Base-by-base conservation (phyloP, 92 coral and sea anemone species). In the Anthopleura xanthogrammica region DNA sequence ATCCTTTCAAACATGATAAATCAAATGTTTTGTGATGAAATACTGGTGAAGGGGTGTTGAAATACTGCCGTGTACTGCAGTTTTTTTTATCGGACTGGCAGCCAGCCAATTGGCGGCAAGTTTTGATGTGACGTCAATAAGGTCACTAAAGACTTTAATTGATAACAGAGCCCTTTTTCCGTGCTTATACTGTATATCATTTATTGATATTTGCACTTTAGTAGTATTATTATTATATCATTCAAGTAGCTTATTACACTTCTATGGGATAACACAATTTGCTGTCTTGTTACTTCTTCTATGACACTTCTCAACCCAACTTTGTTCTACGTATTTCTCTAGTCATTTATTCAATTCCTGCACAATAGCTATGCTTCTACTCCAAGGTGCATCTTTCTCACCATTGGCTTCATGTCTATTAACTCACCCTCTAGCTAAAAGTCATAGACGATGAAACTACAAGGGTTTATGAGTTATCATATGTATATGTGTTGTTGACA, bases 61-160 rank as follows among this genome's bases (percentile, higher is more conserved):
- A 46, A 46, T 5, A 46, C 7, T 5, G 22, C 10, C 1, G 17
- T 10, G 29, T 62, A 14, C 22, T 60, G 22, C 12, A 14, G 65
- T 4, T 60, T 11, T 60, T 14, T 62, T 62, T 20, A 62, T 68
- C 42, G 41, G 16, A 24, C 74, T 12, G 72, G 72, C 72, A 65
- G 74, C 43, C 74, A 68, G 74, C 74, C 42, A 68, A 68, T 68
- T 68, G 74, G 74, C 74, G 42, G 74, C 36, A 29, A 62, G 70
- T 62, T 62, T 29, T 24, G 42, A 36, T 29, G 12, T 24, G 42
- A 68, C 74, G 74, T 29, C 43, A 65, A 4, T 60, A 36, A 65
- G 72, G 72, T 65, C 72, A 65, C 22, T 29, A 65, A 23, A 65
- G 10, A n/a, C 72, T 14, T 10, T 7, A 65, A 65, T 11, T 29